Evolutionary conservation across 2,888 invertebrate genomes (phyloP).

Genomic region (Yponomeuta malinellus): DNA sequence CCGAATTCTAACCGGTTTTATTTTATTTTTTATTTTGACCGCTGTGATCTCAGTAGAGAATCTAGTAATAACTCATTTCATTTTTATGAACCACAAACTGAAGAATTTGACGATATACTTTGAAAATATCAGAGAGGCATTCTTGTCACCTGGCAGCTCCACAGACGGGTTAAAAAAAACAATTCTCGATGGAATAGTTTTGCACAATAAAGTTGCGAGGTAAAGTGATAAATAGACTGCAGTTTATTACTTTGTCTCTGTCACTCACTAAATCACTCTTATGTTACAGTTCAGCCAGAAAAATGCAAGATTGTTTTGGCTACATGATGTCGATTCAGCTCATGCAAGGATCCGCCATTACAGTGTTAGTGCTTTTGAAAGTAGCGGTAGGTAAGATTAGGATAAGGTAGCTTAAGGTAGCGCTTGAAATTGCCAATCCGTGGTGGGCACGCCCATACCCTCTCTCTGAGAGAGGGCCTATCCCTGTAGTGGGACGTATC

Average conservation of each 20-base stretch:
- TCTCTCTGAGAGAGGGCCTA: no score
- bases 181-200: not conserved
- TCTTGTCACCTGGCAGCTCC: not conserved
- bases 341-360: not conserved
- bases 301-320: constrained; percentile 12
- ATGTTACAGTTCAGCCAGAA: constrained; percentile 6
- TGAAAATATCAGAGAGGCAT: not conserved
- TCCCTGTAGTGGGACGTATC: no score
- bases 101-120: not conserved
- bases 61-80: constrained; percentile 1
- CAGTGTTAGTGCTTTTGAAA: not conserved
- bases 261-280: not conserved
- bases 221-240: not conserved
- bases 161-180: not conserved
- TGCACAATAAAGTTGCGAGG: constrained; percentile 4
- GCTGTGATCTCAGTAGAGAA: not conserved
- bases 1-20: not conserved
- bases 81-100: not conserved
- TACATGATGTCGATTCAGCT: constrained; percentile 13
- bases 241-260: no score
- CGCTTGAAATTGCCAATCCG: no score
- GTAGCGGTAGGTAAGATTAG: constrained; percentile 3
- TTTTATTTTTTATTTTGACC: not conserved
- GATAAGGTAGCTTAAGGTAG: not conserved
- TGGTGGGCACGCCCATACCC: no score